phyloP scores from a whole-genome alignment of 2,113 vertebrate genomes.

The Labrus mixtus region DNA sequence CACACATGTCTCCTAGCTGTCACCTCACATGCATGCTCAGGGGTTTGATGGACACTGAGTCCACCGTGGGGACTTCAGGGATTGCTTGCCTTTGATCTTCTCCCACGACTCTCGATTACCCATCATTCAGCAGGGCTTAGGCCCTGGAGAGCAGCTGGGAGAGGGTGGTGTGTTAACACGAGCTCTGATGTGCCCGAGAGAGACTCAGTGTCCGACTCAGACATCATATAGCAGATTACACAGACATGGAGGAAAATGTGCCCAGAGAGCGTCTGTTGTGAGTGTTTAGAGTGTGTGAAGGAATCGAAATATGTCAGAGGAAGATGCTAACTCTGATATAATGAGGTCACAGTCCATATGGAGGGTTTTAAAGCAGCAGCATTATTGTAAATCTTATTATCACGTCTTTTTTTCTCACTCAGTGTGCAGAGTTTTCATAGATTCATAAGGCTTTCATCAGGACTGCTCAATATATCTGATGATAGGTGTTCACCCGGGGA shows the following conservation, averaged over 20 bases:
- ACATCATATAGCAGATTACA: constrained; percentile 56
- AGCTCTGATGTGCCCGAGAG: constrained; percentile 61
- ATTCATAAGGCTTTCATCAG: constrained; percentile 61
- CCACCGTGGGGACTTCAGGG: constrained; percentile 59
- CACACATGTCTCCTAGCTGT: constrained; percentile 61
- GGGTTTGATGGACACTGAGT: constrained; percentile 76
- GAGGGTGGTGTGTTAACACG: constrained; percentile 66
- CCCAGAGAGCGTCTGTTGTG: constrained; percentile 12
- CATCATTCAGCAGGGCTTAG: constrained; percentile 69
- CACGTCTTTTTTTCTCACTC: constrained; percentile 23
- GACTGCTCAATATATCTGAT: constrained; percentile 68
- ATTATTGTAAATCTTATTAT: constrained; percentile 31
- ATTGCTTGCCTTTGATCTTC: constrained; percentile 73
- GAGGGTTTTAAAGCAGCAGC: constrained; percentile 19
- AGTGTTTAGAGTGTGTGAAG: constrained; percentile 33
- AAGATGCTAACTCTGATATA: constrained; percentile 14
- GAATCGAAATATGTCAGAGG: constrained; percentile 29
- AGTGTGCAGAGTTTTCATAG: constrained; percentile 26
- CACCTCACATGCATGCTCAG: constrained; percentile 60
- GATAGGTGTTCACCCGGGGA: constrained; percentile 70
- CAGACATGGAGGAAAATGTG: constrained; percentile 39
- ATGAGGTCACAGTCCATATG: constrained; percentile 11
- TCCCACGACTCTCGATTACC: constrained; percentile 75
- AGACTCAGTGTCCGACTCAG: constrained; percentile 56
- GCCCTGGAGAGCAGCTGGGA: constrained; percentile 62